Base-by-base conservation (phyloP, 1,140 invertebrate genomes). In the Schmidtea mediterranea region DNA sequence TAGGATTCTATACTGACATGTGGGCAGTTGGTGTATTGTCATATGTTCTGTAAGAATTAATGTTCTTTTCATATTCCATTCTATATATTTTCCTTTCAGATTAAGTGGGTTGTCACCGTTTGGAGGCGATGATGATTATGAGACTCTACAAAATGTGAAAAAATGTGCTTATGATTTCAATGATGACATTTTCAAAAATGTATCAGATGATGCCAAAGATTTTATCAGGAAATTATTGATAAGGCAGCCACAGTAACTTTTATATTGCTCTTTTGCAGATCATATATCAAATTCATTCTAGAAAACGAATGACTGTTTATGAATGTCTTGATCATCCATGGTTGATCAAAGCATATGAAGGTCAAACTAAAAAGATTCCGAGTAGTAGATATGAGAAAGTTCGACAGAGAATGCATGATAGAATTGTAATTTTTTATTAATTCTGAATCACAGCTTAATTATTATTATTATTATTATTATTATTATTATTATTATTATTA, bases 1-100 rank as follows among this genome's bases (percentile, higher is more conserved):
- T 98, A 52, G 89, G 92, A 19, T 97, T 95, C 69, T 95, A 94
- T 68, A 97, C 90, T 0, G 90, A 97, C 61, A 97, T 98, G 90
- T 98, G 90, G 90, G 86, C 89, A 36, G 80, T 89, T 36, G 92
- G 90, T 60, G 90, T 97, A 2, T 70, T 98, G 0, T 76, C 83
- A 26, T 97, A 97, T 63, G 87, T 97, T 36, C 68, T 98, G 76
- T 84, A 72, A 81, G 80, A 76, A 49, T 22, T 2, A 43, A 24
- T 47, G 22, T 50, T 21, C 22, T 10, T 41, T 48, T 36, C 13
- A n/a, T 36, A 32, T 32, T 32, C 3, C 10, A 6, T 32, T 19
- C 37, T 10, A 21, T 41, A 13, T 5, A 36, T 6, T 16, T 16
- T 40, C n/a, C 6, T 39, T 6, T 2, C 57, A 84, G 81, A 46